Conservation (phyloP, 92 coral and sea anemone genomes). For the Meandrina meandrites region DNA sequence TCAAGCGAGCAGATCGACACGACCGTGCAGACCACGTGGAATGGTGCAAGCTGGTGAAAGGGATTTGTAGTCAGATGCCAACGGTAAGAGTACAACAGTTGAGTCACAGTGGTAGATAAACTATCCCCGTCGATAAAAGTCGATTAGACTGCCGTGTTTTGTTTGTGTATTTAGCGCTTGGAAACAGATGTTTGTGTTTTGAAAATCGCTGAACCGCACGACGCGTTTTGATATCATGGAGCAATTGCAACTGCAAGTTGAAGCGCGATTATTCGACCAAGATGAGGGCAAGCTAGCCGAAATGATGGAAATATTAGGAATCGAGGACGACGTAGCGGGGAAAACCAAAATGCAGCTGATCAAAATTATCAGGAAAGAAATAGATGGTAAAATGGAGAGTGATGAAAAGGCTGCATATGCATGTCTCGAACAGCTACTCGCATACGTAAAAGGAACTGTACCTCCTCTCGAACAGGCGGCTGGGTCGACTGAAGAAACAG, state of each 20-base stretch:
- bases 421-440: slow-evolving; percentile 25
- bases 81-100: slow-evolving; percentile 15
- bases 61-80: slow-evolving; percentile 24
- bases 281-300: slow-evolving; percentile 31
- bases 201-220: not conserved
- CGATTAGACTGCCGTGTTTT: slow-evolving; percentile 3
- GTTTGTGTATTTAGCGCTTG: not conserved
- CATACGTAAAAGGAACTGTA: slow-evolving; percentile 20
- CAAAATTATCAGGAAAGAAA: slow-evolving; percentile 21
- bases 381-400: slow-evolving; percentile 19
- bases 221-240: slow-evolving; percentile 11
- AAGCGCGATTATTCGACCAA: slow-evolving; percentile 30
- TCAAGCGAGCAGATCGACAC: slow-evolving; percentile 11
- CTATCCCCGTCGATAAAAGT: not conserved
- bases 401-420: slow-evolving; percentile 26
- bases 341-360: slow-evolving; percentile 30
- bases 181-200: slow-evolving; percentile 4
- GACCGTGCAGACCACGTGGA: slow-evolving; percentile 5
- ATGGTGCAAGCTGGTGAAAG: slow-evolving; percentile 3
- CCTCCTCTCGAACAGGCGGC: slow-evolving; percentile 22
- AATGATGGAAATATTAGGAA: slow-evolving; percentile 35
- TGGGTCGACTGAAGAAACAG: not conserved
- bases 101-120: slow-evolving; percentile 2
- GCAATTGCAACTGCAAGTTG: slow-evolving; percentile 19
- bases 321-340: slow-evolving; percentile 9